phyloP scores from a whole-genome alignment of 2,797 vertebrate genomes.

The Gymnopithys bicolor region DNA sequence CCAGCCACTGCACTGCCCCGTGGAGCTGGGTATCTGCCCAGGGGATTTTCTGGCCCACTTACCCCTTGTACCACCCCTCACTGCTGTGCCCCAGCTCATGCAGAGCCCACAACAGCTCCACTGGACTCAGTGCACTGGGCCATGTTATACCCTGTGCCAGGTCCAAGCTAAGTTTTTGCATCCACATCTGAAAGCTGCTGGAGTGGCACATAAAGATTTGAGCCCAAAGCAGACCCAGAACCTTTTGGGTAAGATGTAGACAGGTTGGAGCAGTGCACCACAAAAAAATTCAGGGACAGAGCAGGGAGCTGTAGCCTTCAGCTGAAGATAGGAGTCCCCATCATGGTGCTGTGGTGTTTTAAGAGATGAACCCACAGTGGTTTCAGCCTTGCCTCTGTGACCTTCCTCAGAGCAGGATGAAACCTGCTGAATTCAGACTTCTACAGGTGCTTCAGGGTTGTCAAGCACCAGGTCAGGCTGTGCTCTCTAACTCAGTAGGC shows the following conservation, averaged over 20 bases:
- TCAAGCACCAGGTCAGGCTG: not conserved
- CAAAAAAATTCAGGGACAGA: too few relatives aligned
- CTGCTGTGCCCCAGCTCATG: not conserved
- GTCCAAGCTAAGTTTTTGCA: not conserved
- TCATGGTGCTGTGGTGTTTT: too few relatives aligned
- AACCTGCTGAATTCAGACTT: not conserved
- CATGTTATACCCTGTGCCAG: fast-evolving
- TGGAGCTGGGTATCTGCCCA: not conserved
- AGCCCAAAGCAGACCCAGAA: not conserved
- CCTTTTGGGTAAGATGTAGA: not conserved
- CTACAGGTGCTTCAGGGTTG: not conserved
- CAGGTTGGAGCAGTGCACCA: too few relatives aligned
- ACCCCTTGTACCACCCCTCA: not conserved
- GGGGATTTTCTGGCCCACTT: not conserved
- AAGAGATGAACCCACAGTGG: too few relatives aligned
- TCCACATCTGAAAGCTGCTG: fast-evolving
- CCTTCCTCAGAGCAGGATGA: too few relatives aligned
- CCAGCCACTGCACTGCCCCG: not conserved
- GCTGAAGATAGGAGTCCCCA: too few relatives aligned
- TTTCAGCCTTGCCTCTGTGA: too few relatives aligned
- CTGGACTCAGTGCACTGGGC: not conserved
- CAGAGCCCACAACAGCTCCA: not conserved
- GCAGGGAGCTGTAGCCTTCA: too few relatives aligned
- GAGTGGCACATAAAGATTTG: not conserved
- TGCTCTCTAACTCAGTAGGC: not conserved